phyloP scores from a whole-genome alignment of 2,113 vertebrate species.

The Hyperoodon ampullatus region DNA sequence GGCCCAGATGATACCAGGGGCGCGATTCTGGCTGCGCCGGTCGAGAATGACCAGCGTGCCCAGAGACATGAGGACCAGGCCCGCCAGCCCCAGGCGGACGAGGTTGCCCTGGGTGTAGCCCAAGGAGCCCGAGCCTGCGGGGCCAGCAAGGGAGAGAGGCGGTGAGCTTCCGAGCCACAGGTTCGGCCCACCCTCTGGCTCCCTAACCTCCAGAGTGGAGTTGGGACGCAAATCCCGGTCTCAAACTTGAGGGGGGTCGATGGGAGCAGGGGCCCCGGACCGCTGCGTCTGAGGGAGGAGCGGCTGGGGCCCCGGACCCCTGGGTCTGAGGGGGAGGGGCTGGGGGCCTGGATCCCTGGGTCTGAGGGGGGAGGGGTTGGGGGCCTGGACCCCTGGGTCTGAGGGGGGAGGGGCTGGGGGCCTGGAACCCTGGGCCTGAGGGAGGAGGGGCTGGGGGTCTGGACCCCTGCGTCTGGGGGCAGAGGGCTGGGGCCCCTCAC shows the following conservation, averaged over 20 bases:
- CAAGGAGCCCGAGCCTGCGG: not conserved
- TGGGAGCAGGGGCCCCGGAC: not conserved
- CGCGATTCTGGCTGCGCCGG: no score
- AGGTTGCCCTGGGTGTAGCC: slow-evolving; percentile 59
- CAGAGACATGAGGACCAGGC: slow-evolving; percentile 37
- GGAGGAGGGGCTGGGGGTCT: no score
- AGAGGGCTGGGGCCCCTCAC: no score
- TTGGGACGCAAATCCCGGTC: not conserved
- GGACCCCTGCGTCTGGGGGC: no score
- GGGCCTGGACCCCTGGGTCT: no score
- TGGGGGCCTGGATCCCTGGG: no score
- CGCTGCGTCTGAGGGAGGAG: not conserved
- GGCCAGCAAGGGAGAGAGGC: not conserved
- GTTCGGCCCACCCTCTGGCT: fast-evolving
- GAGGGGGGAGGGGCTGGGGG: no score
- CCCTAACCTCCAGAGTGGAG: not conserved
- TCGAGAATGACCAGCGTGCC: not conserved
- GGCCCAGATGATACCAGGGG: no score
- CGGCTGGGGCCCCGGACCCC: fast-evolving
- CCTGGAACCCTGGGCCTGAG: no score
- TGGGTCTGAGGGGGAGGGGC: not conserved
- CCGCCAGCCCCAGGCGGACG: slow-evolving; percentile 41
- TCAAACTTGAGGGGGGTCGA: fast-evolving
- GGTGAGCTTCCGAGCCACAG: fast-evolving
- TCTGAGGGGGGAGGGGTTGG: no score